These are phyloP conservation scores for Butastur rufipennis DNA, from an alignment of 2,113 vertebrate genomes.

Conservation along the genomic window DNA sequence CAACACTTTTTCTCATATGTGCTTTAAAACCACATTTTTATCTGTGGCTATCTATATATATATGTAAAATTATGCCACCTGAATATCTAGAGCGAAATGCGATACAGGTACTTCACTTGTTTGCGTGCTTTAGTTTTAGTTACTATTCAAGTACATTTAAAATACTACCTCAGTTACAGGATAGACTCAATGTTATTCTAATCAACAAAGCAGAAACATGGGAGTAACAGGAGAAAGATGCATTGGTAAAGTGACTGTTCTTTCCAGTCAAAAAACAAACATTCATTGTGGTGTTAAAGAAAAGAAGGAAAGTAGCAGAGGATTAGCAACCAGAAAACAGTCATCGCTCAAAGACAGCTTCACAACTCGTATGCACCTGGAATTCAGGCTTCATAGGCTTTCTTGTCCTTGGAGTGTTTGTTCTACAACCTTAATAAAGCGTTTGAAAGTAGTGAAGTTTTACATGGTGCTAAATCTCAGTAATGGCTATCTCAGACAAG, in stretches of 20 bases:
- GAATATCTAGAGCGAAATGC: background rate
- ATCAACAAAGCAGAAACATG: background rate
- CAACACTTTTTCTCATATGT: rapidly evolving
- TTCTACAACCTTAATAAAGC: background rate
- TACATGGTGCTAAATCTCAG: background rate
- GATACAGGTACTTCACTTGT: background rate
- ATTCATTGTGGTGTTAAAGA: background rate
- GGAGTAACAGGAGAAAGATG: background rate
- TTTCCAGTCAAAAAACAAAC: background rate
- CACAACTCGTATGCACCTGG: rapidly evolving
- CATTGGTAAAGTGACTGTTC: background rate
- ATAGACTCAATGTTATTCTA: background rate
- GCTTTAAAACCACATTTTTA: background rate
- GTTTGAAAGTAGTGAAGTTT: background rate
- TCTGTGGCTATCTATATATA: too few species aligned
- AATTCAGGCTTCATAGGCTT: background rate
- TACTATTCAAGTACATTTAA: background rate
- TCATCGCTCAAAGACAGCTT: background rate
- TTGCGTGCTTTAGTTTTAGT: background rate
- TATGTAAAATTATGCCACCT: background rate
- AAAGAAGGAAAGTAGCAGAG: background rate
- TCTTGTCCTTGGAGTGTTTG: background rate
- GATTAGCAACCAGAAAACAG: background rate
- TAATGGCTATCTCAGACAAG: background rate
- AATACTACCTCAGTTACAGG: background rate